Percentiles rank a stretch among this genome's conserved stretches.
These are phyloP conservation scores for Leptodactylus fallax DNA, from an alignment of 2,797 vertebrate species.

Conservation along the genomic window DNA sequence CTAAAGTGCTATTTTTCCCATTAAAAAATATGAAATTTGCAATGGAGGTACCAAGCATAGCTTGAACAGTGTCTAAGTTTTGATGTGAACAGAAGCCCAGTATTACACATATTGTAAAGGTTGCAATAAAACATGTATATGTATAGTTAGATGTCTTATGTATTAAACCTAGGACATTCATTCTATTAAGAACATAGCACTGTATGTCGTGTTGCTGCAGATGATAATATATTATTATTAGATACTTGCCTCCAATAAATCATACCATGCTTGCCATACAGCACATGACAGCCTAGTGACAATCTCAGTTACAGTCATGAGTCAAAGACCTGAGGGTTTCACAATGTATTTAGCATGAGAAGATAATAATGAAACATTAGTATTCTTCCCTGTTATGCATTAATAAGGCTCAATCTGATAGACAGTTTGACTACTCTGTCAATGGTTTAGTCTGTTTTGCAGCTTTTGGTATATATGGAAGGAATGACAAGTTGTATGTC, in stretches of 20 bases:
- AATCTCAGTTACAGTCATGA: neutral
- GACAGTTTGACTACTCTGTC: neutral
- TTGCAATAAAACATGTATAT: neutral
- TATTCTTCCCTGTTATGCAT: neutral
- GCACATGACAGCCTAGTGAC: neutral
- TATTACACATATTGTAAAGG: neutral
- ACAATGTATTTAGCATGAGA: neutral
- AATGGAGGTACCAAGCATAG: neutral
- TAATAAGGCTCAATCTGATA: neutral
- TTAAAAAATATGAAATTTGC: too few species aligned
- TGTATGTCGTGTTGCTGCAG: neutral
- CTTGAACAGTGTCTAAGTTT: too few species aligned
- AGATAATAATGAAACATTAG: neutral
- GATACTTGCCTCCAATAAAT: neutral
- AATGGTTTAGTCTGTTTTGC: too few species aligned
- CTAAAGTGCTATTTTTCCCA: too few species aligned
- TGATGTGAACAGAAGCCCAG: too few species aligned
- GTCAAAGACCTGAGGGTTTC: neutral
- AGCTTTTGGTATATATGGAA: neutral
- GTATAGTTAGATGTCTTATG: neutral
- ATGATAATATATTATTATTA: neutral
- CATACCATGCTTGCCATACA: neutral
- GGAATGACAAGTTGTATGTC: neutral
- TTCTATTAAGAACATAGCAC: neutral
- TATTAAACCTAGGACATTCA: neutral